phyloP scores from a whole-genome alignment of 35 echinoderm and acorn worm species.

The Anneissia japonica region DNA sequence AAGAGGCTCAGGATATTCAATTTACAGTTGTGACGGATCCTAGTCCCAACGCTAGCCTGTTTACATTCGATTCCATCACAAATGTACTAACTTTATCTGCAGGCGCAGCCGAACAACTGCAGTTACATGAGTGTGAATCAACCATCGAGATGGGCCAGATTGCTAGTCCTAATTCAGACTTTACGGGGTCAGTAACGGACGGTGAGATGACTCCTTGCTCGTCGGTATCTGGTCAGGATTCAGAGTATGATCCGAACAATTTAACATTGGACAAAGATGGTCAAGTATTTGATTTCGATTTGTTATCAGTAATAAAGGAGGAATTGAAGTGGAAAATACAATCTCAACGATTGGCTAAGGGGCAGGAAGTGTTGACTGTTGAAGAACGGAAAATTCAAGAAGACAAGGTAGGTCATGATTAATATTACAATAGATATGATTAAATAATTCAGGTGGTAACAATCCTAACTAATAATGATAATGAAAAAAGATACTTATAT shows the following conservation, averaged over 20 bases:
- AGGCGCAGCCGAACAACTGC: background rate
- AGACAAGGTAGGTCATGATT: background rate
- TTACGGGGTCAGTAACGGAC: background rate
- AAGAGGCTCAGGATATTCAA: background rate
- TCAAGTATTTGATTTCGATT: background rate
- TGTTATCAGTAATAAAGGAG: background rate
- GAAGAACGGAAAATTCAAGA: background rate
- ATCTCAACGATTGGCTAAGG: background rate
- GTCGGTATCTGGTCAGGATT: background rate
- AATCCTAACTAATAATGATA: too few species aligned
- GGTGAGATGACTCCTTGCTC: background rate
- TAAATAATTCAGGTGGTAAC: too few species aligned
- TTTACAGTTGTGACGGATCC: background rate
- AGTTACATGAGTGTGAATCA: background rate
- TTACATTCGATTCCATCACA: background rate
- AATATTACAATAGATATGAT: too few species aligned
- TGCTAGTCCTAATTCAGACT: background rate
- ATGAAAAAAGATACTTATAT: too few species aligned
- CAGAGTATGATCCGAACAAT: background rate
- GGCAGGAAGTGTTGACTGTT: background rate
- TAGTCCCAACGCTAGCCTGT: background rate
- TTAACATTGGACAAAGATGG: background rate
- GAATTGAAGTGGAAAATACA: background rate
- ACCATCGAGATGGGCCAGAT: background rate
- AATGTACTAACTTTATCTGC: background rate